Evolutionary conservation across 2,113 vertebrate genomes (phyloP).

Genomic region (Dryoscopus gambensis): DNA sequence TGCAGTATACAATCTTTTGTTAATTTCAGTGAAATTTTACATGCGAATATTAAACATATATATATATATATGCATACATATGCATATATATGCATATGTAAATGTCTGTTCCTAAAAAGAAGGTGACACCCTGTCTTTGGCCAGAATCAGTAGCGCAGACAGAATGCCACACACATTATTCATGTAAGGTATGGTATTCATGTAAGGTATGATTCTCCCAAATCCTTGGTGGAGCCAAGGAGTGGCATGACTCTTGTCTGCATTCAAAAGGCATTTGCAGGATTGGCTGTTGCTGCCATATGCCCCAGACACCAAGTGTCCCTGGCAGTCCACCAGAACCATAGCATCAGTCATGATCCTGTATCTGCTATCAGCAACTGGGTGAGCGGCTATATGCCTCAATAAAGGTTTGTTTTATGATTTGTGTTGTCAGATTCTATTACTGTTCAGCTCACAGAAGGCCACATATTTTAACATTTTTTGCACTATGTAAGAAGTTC

Average conservation of each 20-base stretch:
- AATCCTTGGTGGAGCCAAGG: neutral
- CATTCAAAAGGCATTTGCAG: neutral
- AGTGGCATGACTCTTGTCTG: neutral
- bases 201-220: neutral
- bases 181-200: neutral
- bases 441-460: neutral
- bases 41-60: neutral
- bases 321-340: neutral
- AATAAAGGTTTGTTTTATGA: neutral
- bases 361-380: neutral
- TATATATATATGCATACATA: neutral
- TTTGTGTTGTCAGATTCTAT: neutral
- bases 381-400: neutral
- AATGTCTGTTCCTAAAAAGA: neutral
- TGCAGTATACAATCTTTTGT: neutral
- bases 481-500: neutral
- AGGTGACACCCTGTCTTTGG: neutral
- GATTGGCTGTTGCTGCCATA: neutral
- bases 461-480: neutral
- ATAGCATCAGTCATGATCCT: rapidly evolving
- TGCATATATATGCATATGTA: neutral
- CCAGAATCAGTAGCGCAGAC: neutral
- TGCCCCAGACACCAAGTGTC: neutral
- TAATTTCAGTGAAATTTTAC: neutral
- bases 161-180: neutral